Base-by-base conservation (phyloP, 2,113 vertebrate species). In the Argyrosomus japonicus region DNA sequence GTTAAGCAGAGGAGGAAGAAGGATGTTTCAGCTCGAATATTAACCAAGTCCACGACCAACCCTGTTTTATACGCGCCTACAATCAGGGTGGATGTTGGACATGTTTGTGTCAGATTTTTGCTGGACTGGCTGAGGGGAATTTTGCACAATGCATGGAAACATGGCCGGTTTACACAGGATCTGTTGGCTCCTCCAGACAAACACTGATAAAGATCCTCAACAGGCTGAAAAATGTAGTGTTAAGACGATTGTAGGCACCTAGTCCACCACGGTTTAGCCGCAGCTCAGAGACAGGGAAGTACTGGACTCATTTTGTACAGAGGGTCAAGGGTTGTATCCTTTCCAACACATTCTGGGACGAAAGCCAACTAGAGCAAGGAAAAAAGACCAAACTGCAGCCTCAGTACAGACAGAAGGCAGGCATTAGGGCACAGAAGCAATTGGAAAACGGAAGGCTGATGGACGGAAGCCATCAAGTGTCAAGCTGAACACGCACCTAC, bases 281-380 rank as follows among this genome's bases (percentile, higher is more conserved):
- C 27, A 54, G 80, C 82, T 87, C 27, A 29, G 48, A 69, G 82
- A 90, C 71, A 73, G 77, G 90, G 75, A 92, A 89, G 85, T 56
- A 73, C 75, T 87, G 81, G 79, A 72, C 68, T 92, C 87, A 57
- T 77, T 91, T 79, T 89, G 87, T 78, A 77, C 83, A 62, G 56
- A 77, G 90, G 93, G 91, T 94, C 90, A 94, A 91, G 89, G 89
- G 92, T 92, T 91, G 88, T 85, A 89, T 93, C 89, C 91, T 92
- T 85, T 93, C 87, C 83, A 91, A 84, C 89, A 87, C 91, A 92
- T 94, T 93, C 91, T 93, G 93, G 93, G 93, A 91, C 70, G 36
- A 63, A 69, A 65, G 91, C 92, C 93, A 95, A 94, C 79, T 90
- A 77, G 90, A 91, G 83, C 81, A 81, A 88, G 83, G 83, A 81